Evolutionary conservation across 2,888 invertebrate species (phyloP), one percentile per base, ranked within the genome.

Genomic region (Punctoribates punctum): DNA sequence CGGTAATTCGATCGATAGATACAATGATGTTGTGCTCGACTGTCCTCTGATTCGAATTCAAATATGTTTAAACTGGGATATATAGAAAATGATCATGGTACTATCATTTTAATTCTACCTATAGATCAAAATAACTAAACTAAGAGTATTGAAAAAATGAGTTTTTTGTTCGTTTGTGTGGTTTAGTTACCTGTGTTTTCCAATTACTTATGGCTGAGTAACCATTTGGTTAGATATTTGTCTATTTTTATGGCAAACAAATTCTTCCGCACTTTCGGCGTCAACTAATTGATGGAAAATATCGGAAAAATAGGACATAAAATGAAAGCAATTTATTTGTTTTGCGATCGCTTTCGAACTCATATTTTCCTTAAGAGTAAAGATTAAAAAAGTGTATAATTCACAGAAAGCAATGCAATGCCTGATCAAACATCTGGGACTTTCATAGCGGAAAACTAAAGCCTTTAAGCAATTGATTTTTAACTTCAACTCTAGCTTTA

Each of bases 351-450:
- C 65, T 65, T 65, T 65, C 34, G 29, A 29, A n/a, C 65, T 60
- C 6, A 4, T 60, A 23, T 60, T 60, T 9, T 60, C n/a, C 5
- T 60, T 27, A 27, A 15, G 11, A 65, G n/a, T 13, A 65, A 65
- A 9, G 20, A 57, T 8, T 25, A 15, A 46, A 11, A 46, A 11
- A 46, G 9, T 46, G 8, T 46, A 46, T 46, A 46, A 46, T 46
- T 8, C 8, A 46, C 15, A 54, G 6, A 20, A 54, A 13, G 17
- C 20, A 13, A 34, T 65, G 65, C 65, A 65, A 65, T 65, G 65
- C 29, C 34, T 65, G 65, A 65, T 65, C 65, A 65, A 20, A 65
- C 65, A 65, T 65, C 65, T 65, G 65, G 65, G 65, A 65, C 65
- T 65, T 65, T 65, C 1, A 6, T 65, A 65, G 65, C 65, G 65